These are phyloP conservation scores for Loripinus fragilis DNA, from an alignment of 2,888 invertebrate species.

Conservation along the genomic window DNA sequence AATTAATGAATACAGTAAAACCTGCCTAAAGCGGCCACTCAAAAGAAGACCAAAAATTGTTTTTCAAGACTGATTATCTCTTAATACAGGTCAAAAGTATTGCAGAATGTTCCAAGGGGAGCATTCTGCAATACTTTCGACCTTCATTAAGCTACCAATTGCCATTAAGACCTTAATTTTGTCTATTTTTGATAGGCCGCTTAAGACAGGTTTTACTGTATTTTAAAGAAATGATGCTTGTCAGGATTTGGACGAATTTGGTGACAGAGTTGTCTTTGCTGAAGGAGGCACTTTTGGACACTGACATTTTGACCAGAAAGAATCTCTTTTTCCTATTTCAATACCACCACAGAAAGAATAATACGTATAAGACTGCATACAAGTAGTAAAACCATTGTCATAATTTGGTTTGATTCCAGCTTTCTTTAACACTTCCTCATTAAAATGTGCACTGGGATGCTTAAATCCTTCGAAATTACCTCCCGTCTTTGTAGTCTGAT, in stretches of 20 bases:
- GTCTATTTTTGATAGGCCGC: too few species aligned
- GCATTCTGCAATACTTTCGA: too few species aligned
- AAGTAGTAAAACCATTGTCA: slow-evolving; percentile 62
- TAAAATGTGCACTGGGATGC: slow-evolving; percentile 55
- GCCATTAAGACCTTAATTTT: too few species aligned
- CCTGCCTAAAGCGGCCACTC: too few species aligned
- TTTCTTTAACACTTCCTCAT: slow-evolving; percentile 55
- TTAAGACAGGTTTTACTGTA: too few species aligned
- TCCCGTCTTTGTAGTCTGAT: slow-evolving; percentile 68
- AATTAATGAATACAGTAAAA: too few species aligned
- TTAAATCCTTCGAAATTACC: slow-evolving; percentile 65
- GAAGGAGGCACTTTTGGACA: slow-evolving; percentile 18
- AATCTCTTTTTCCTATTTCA: slow-evolving; percentile 27
- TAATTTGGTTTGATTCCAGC: slow-evolving; percentile 54
- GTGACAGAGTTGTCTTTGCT: neutral
- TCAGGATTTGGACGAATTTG: neutral
- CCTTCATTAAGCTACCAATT: too few species aligned
- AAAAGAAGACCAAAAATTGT: too few species aligned
- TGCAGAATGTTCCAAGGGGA: too few species aligned
- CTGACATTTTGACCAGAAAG: slow-evolving; percentile 50
- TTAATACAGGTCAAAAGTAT: too few species aligned
- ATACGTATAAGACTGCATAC: slow-evolving; percentile 54
- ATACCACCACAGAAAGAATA: slow-evolving; percentile 49
- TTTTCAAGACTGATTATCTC: too few species aligned
- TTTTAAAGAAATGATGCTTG: too few species aligned